Evolutionary conservation across 1,140 invertebrate species (phyloP), one percentile per base, ranked within the genome.

Genomic region (Episyrphus balteatus): DNA sequence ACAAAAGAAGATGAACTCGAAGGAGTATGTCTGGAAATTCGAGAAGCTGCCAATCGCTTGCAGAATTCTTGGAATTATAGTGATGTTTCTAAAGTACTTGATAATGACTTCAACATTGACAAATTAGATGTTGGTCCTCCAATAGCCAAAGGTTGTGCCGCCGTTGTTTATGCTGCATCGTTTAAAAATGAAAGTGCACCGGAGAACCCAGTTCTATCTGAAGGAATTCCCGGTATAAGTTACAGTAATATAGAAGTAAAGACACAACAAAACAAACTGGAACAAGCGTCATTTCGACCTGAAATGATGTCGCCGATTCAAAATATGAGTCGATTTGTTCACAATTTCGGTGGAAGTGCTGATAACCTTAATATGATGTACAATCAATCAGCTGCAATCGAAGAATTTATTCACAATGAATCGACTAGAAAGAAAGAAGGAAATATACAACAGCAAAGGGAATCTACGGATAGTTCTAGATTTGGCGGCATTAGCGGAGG

Each of bases 71-170:
- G 73, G 62, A 75, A 77, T 52, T 75, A 77, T 51, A 66, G 71
- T 44, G 62, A 62, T 2, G 49, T 74, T 26, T 66, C 75, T 52
- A 61, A 64, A 3, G 50, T 56, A 33, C 52, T 69, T 17, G 56
- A 68, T 42, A 58, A 68, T 26, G 51, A 66, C 19, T 56, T 76
- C 5, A 70, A 55, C 44, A 70, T 87, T 15, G 68, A 78, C 18
- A 70, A 82, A 57, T 76, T 89, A 48, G 72, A 79, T 44, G 71
- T 89, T 48, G 85, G 84, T 3, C 72, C 77, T 18, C 67, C 77
- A 1, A 81, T 92, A 51, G 84, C 81, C 9, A 88, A 91, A 69
- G 88, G 88, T 19, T 84, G 84, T 61, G 86, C 82, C 54, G 88
- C 84, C 36, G 86, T 83, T 32, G 86, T 92, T 6, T 88, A 90